These are phyloP conservation scores for Kuschelorhynchus macadamiae DNA, from an alignment of 2,888 invertebrate species.

Conservation along the genomic window DNA sequence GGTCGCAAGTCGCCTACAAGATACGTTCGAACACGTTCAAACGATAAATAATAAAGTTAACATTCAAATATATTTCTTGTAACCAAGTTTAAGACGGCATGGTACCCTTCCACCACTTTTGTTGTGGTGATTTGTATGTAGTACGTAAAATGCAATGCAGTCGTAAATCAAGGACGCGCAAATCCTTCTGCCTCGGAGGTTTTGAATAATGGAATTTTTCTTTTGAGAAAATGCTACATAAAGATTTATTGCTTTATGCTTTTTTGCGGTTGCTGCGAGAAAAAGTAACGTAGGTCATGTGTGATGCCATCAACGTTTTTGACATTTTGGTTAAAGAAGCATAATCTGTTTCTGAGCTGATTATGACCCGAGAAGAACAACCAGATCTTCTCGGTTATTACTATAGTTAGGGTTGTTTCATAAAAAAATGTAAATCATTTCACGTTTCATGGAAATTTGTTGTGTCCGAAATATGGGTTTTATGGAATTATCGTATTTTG, in stretches of 20 bases:
- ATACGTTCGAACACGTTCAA: neutral
- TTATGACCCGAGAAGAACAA: too few relatives aligned
- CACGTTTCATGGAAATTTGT: too few relatives aligned
- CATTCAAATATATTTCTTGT: conserved; percentile 9
- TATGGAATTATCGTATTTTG: too few relatives aligned
- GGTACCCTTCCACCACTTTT: conserved; percentile 5
- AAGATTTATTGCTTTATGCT: neutral
- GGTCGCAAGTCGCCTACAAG: neutral
- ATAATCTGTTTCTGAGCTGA: too few relatives aligned
- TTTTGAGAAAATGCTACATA: neutral
- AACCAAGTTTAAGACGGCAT: conserved; percentile 1
- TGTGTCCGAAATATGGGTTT: too few relatives aligned
- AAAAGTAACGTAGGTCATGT: too few relatives aligned
- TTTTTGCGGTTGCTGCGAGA: too few relatives aligned
- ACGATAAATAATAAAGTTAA: neutral
- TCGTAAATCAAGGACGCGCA: neutral
- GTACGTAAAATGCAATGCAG: neutral
- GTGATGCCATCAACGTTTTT: too few relatives aligned
- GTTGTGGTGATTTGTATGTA: conserved; percentile 1
- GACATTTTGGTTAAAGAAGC: too few relatives aligned
- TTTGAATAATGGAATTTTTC: neutral
- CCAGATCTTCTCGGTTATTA: too few relatives aligned
- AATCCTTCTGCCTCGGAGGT: neutral
- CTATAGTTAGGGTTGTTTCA: too few relatives aligned
- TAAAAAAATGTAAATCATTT: too few relatives aligned